Conservation (phyloP, 2,888 invertebrate species). For the Habroteleia sp. region DNA sequence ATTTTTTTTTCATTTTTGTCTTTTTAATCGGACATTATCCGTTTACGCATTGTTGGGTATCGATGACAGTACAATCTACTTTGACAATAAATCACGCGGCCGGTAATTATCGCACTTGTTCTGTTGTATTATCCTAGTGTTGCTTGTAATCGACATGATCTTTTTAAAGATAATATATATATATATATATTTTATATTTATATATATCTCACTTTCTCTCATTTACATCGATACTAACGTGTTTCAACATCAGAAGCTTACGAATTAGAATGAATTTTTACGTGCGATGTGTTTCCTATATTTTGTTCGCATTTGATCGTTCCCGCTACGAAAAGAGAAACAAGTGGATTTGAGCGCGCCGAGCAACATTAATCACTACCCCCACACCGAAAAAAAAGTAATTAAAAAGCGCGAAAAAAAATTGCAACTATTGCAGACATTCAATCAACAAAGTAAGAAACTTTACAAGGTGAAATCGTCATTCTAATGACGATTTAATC, state of each 20-base stretch:
- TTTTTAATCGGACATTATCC: constrained; percentile 48
- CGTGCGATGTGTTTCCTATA: constrained; percentile 53
- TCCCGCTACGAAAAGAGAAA: constrained; percentile 44
- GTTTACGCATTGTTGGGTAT: constrained; percentile 56
- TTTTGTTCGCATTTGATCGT: constrained; percentile 56
- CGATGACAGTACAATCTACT: constrained; percentile 53
- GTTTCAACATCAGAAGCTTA: constrained; percentile 62
- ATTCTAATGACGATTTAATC: not conserved
- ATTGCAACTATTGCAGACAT: constrained; percentile 25
- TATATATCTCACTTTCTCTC: constrained; percentile 57
- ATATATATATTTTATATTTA: constrained; percentile 31
- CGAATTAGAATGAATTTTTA: constrained; percentile 54
- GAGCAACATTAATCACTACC: constrained; percentile 26
- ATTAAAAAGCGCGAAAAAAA: constrained; percentile 9
- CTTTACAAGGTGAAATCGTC: not conserved
- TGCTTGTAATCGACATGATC: constrained; percentile 57
- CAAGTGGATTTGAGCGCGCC: constrained; percentile 34
- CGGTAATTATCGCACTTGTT: constrained; percentile 50
- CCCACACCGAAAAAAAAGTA: constrained; percentile 3
- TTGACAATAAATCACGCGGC: constrained; percentile 54
- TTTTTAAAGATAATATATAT: constrained; percentile 45
- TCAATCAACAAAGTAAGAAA: not conserved
- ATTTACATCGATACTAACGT: constrained; percentile 60
- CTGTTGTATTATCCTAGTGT: constrained; percentile 39
- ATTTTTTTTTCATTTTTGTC: constrained; percentile 14